Base-by-base conservation (phyloP, 2,888 invertebrate species). In the Periphyllus acericola region DNA sequence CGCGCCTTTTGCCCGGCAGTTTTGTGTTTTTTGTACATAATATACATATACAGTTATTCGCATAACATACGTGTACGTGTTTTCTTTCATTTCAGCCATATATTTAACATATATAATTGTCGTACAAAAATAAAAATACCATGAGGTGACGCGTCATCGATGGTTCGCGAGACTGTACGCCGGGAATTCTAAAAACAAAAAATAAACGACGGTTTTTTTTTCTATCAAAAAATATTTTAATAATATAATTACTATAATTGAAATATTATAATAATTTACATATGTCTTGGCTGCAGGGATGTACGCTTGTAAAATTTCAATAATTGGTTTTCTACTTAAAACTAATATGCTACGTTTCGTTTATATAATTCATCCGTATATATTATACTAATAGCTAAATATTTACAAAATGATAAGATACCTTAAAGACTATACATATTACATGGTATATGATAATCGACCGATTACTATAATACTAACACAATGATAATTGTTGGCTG, bases 201-300 rank as follows among this genome's bases (percentile, higher is more conserved):
- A 3, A 29, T 11, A 68, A 11, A 68, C n/a, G 68, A 29, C 14
- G 52, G n/a, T 17, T 76, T 17, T 60, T 82, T 71, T n/a, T 34
- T 78, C 78, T 85, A 79, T 85, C 55, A 85, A 85, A 85, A 79
- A 79, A 85, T 85, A 78, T 78, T 85, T 84, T 84, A 76, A 84
- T 76, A 66, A 83, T 68, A 76, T 84, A 76, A 74, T 74, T 55
- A 84, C 76, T 66, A 76, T 66, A 55, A 75, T 60, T 60, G n/a
- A n/a, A 72, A 81, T n/a, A 46, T 74, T 83, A 75, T 83, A 83
- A 74, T 52, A 71, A 36, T 84, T 76, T 84, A 84, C 76, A 84
- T 76, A 40, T 76, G 32, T 76, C 46, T 83, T 74, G 14, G n/a
- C 19, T 74, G 17, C 3, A 29, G 25, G 5, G 9, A 52, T 76